Conservation (phyloP, 2,888 invertebrate species). For the Cheilosia variabilis region DNA sequence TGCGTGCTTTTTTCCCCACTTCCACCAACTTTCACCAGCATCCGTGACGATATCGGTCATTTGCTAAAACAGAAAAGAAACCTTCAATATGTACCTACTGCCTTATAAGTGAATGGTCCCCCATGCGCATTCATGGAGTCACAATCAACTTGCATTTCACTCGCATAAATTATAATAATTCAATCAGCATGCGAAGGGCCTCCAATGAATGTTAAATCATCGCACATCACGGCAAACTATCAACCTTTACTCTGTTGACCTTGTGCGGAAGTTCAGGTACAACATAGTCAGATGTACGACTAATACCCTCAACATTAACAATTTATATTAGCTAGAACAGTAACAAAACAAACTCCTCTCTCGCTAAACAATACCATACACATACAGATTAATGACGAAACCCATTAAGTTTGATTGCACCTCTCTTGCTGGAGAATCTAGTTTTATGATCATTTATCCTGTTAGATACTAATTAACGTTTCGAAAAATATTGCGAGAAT, state of each 20-base stretch:
- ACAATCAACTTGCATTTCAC: not conserved
- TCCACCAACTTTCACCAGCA: no score
- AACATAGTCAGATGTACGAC: not conserved
- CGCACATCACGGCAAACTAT: not conserved
- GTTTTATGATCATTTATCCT: constrained; percentile 15
- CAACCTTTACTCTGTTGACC: not conserved
- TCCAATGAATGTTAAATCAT: constrained; percentile 1
- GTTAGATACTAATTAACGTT: constrained; percentile 14
- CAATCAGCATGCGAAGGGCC: not conserved
- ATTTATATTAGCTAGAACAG: not conserved
- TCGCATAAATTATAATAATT: not conserved
- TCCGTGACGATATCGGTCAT: not conserved
- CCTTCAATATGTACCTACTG: no score
- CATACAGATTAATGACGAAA: constrained; percentile 29
- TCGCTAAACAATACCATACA: not conserved
- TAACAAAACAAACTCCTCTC: not conserved
- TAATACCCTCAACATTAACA: not conserved
- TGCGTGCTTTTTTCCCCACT: no score
- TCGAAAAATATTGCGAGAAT: constrained; percentile 7
- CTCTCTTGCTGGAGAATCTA: not conserved
- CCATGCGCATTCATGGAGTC: not conserved
- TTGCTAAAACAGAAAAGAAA: not conserved
- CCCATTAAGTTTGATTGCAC: constrained; percentile 41
- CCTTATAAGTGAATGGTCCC: not conserved
- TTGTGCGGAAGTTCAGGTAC: not conserved